A percentile compares a stretch with the other conserved stretches of the same genome.
These are phyloP conservation scores for Apostichopus californicus DNA, from an alignment of 35 echinoderm and acorn worm species.

Conservation along the genomic window DNA sequence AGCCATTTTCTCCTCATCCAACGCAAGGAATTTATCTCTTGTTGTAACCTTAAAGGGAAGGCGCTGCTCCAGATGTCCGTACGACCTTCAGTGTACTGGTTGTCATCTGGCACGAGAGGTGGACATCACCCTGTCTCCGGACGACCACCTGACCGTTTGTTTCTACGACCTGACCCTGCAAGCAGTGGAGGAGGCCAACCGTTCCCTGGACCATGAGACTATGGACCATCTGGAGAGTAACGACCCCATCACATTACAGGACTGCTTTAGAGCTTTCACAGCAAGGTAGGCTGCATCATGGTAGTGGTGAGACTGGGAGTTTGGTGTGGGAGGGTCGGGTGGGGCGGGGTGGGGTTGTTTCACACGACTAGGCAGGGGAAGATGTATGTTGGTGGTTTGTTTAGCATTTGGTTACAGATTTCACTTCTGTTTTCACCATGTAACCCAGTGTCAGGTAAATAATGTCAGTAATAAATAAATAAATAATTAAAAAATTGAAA, in stretches of 20 bases:
- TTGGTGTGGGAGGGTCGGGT: background rate
- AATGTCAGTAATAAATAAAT: too few relatives aligned
- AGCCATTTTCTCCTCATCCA: too few relatives aligned
- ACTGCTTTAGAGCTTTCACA: conserved; percentile 96
- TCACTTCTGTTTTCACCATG: too few relatives aligned
- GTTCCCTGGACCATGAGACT: conserved; percentile 76
- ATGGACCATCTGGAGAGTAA: conserved; percentile 61
- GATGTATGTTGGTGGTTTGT: too few relatives aligned
- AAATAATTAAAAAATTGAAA: too few relatives aligned
- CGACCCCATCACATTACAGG: conserved; percentile 80
- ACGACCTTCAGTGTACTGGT: conserved; percentile 83
- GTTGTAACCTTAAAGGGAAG: conserved; percentile 57
- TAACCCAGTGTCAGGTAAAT: too few relatives aligned
- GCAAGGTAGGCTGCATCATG: conserved; percentile 66
- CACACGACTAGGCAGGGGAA: too few relatives aligned
- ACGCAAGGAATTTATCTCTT: too few relatives aligned
- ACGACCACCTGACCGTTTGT: conserved; percentile 87
- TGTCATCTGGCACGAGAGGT: conserved; percentile 91
- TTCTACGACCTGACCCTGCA: conserved; percentile 72
- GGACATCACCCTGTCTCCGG: conserved; percentile 77
- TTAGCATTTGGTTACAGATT: too few relatives aligned
- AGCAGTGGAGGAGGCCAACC: conserved; percentile 75
- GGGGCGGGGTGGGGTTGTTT: background rate
- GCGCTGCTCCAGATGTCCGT: conserved; percentile 83
- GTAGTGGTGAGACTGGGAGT: background rate